These are phyloP conservation scores for Phalanger gymnotis DNA, from an alignment of 2,797 vertebrate genomes.

Conservation along the genomic window DNA sequence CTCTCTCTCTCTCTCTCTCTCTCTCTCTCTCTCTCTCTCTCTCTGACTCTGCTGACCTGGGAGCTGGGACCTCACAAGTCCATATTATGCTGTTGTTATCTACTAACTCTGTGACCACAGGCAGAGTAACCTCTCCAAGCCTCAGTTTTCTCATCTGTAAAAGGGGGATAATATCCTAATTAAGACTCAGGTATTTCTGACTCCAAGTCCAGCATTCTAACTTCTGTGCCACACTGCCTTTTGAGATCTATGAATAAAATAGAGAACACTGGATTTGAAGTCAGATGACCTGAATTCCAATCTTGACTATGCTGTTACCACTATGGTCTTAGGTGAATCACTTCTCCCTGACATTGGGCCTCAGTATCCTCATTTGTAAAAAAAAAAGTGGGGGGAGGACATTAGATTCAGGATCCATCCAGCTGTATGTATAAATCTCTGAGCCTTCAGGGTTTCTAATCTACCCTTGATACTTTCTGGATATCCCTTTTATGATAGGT, in stretches of 20 bases:
- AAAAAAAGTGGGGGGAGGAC: rapidly evolving
- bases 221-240: background rate
- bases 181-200: background rate
- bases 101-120: background rate
- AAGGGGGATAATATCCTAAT: background rate
- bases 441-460: background rate
- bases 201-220: background rate
- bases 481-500: background rate
- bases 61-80: background rate
- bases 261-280: too few species aligned
- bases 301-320: background rate
- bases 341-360: background rate
- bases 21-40: too few species aligned
- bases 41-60: background rate
- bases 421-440: too few species aligned
- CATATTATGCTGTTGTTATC: background rate
- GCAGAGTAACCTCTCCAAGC: background rate
- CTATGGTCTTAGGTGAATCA: background rate
- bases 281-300: background rate
- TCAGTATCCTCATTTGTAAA: background rate
- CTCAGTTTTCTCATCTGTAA: background rate
- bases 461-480: background rate
- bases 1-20: too few species aligned
- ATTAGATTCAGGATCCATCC: too few species aligned
- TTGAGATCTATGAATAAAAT: background rate